A percentile compares a stretch with the other conserved stretches of the same genome.
phyloP scores from a whole-genome alignment of 2,113 vertebrate genomes.

The Zootoca vivipara region DNA sequence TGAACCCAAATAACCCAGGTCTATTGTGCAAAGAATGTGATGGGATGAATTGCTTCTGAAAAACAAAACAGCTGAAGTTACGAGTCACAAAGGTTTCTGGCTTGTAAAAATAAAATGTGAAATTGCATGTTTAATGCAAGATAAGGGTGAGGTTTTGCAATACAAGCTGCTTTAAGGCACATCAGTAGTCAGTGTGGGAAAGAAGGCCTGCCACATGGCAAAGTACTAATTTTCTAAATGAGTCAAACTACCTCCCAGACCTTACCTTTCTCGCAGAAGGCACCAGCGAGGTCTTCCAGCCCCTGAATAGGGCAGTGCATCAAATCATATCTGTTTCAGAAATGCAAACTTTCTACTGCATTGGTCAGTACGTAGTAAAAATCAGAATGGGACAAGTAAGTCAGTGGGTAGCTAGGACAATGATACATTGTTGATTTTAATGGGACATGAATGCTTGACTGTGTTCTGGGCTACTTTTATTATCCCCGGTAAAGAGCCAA shows the following conservation, averaged over 20 bases:
- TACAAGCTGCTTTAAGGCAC: background rate
- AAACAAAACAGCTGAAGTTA: background rate
- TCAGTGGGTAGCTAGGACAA: background rate
- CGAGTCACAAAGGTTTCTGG: background rate
- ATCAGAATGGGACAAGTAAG: background rate
- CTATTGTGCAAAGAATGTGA: background rate
- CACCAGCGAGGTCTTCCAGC: background rate
- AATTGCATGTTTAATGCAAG: background rate
- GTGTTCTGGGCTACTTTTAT: conserved; percentile 5
- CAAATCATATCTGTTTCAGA: background rate
- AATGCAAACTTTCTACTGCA: background rate
- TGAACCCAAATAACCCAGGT: background rate
- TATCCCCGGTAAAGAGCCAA: background rate
- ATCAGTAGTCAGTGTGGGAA: background rate
- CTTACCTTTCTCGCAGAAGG: background rate
- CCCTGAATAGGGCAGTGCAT: background rate
- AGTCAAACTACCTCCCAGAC: background rate
- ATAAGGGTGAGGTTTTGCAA: background rate
- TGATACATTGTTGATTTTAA: conserved; percentile 2
- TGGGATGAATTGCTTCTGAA: background rate
- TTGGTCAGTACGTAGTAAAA: background rate
- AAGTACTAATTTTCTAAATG: background rate
- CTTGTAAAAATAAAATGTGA: background rate
- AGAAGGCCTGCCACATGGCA: background rate
- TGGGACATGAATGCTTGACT: conserved; percentile 1